Conservation (phyloP, 2,113 vertebrate genomes). For the Silurus asotus region DNA sequence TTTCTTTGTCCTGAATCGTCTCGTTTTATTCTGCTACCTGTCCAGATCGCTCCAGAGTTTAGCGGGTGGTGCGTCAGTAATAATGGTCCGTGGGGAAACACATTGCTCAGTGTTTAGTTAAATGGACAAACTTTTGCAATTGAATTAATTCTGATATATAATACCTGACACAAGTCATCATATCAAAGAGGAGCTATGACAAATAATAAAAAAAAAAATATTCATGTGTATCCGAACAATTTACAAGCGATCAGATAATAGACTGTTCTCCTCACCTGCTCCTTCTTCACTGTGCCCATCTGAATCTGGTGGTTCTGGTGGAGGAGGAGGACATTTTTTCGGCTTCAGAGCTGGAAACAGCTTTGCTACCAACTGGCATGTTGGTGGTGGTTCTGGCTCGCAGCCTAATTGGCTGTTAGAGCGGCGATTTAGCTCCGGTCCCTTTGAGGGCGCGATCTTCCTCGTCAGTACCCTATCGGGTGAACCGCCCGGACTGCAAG, state of each 20-base stretch:
- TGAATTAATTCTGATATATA: no score
- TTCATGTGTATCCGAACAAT: not conserved
- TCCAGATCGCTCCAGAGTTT: no score
- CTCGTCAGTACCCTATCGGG: constrained; percentile 75
- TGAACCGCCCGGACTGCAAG: constrained; percentile 27
- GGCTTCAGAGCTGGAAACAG: constrained; percentile 87
- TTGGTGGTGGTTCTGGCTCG: constrained; percentile 65
- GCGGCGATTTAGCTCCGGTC: constrained; percentile 56
- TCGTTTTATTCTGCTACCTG: no score
- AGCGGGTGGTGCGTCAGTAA: no score
- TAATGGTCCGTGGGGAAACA: no score
- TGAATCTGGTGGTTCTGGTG: constrained; percentile 51
- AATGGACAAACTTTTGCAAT: no score
- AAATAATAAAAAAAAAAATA: not conserved
- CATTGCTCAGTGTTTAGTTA: no score
- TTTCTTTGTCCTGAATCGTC: no score
- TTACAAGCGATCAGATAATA: not conserved
- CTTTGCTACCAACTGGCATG: constrained; percentile 83
- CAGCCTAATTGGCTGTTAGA: constrained; percentile 34
- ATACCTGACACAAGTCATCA: not conserved
- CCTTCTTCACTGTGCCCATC: constrained; percentile 62
- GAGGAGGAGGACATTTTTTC: constrained; percentile 67
- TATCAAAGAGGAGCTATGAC: not conserved
- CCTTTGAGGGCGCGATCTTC: constrained; percentile 79
- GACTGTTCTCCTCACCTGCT: constrained; percentile 68